phyloP scores from a whole-genome alignment of 2,797 vertebrate species.

The Peromyscus nudipes region DNA sequence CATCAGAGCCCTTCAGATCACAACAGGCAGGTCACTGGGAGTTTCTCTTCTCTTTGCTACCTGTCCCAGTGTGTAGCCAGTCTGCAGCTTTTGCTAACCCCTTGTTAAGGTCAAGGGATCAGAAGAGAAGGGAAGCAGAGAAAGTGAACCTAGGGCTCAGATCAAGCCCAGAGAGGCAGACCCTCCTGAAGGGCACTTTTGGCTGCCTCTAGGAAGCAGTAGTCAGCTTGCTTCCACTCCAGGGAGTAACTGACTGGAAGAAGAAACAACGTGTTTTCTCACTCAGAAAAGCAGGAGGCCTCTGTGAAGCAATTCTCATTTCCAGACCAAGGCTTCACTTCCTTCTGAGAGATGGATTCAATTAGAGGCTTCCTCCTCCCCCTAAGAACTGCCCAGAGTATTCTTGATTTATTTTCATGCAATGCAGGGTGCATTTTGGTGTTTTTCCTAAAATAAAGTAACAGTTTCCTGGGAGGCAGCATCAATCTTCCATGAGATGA shows the following conservation, averaged over 20 bases:
- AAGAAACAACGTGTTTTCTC: not conserved
- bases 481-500: not conserved
- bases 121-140: not conserved
- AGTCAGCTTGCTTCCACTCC: fast-evolving
- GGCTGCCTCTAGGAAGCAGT: not conserved
- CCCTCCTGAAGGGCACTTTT: not conserved
- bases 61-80: too few species aligned
- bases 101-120: not conserved
- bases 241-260: not conserved
- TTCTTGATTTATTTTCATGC: not conserved
- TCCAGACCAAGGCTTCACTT: conserved; percentile 47
- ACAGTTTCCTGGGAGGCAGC: not conserved
- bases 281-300: not conserved
- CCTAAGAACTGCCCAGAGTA: not conserved
- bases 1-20: too few species aligned
- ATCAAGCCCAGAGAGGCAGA: not conserved
- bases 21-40: not conserved
- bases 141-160: not conserved
- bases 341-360: not conserved
- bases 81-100: not conserved
- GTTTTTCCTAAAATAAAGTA: conserved; percentile 50
- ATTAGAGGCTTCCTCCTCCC: not conserved
- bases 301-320: not conserved
- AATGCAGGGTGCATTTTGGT: not conserved
- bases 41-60: not conserved